Evolutionary conservation across 1,140 invertebrate species (phyloP).

Genomic region (Macrotrachela quadricornifera): DNA sequence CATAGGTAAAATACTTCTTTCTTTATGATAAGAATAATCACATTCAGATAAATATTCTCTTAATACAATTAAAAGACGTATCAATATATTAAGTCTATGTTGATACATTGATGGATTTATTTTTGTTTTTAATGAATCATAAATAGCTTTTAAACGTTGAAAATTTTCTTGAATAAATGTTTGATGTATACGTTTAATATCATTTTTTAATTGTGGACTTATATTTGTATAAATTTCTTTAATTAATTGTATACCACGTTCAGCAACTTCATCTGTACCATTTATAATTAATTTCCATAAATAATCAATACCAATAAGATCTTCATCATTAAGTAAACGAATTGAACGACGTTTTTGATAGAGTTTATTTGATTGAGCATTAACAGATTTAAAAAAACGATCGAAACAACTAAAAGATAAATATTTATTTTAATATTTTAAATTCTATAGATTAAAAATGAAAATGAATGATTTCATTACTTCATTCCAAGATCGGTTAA

Average conservation of each 20-base stretch:
- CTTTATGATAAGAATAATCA: slow-evolving; percentile 68
- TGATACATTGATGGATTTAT: neutral
- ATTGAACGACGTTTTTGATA: slow-evolving; percentile 50
- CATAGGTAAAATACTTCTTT: slow-evolving; percentile 64
- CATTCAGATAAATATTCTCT: slow-evolving; percentile 86
- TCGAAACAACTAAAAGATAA: slow-evolving; percentile 48
- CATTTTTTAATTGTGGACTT: slow-evolving; percentile 54
- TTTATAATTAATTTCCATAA: slow-evolving; percentile 63
- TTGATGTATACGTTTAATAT: slow-evolving; percentile 55
- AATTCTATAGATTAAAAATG: too few relatives aligned
- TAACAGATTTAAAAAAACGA: slow-evolving; percentile 87
- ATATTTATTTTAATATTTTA: too few relatives aligned
- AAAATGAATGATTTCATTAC: neutral
- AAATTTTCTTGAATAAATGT: slow-evolving; percentile 69
- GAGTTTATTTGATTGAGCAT: slow-evolving; percentile 76
- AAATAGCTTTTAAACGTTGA: slow-evolving; percentile 60
- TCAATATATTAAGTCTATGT: slow-evolving; percentile 42
- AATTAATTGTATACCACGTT: slow-evolving; percentile 65
- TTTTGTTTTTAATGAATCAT: slow-evolving; percentile 25
- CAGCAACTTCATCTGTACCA: slow-evolving; percentile 64
- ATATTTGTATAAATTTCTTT: slow-evolving; percentile 81
- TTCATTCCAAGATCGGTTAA: slow-evolving; percentile 87
- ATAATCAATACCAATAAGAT: slow-evolving; percentile 85
- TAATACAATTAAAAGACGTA: slow-evolving; percentile 70
- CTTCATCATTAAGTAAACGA: slow-evolving; percentile 42